These are phyloP conservation scores for Pristis pectinata DNA, from an alignment of 2,797 vertebrate species.

Conservation along the genomic window DNA sequence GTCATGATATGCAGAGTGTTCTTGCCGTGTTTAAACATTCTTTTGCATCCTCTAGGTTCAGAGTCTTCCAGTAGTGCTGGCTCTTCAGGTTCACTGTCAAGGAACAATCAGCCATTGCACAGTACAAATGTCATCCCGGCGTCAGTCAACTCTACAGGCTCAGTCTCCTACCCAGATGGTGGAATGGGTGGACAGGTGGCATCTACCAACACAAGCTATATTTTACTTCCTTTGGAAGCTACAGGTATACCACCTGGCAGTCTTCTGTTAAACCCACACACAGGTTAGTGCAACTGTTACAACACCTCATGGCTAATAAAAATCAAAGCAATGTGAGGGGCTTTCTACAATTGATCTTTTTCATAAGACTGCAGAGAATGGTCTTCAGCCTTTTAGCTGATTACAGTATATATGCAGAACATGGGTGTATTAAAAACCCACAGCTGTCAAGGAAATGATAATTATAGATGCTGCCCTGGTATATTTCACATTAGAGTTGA, in stretches of 20 bases:
- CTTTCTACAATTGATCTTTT: not conserved
- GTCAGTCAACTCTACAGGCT: constrained; percentile 52
- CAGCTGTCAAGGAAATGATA: not conserved
- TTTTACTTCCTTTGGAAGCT: constrained; percentile 76
- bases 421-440: not conserved
- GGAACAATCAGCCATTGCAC: constrained; percentile 70
- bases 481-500: not conserved
- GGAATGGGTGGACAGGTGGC: constrained; percentile 58
- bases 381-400: not conserved
- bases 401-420: not conserved
- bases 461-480: not conserved
- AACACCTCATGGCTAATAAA: not conserved
- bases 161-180: constrained; percentile 61
- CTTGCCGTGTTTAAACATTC: not conserved
- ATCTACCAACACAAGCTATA: constrained; percentile 69
- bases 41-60: constrained; percentile 54
- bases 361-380: not conserved
- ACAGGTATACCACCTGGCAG: constrained; percentile 85
- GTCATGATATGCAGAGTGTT: not conserved
- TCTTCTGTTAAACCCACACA: constrained; percentile 88
- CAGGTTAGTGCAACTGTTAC: constrained; percentile 60
- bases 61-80: constrained; percentile 72
- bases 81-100: constrained; percentile 67
- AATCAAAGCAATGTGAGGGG: not conserved
- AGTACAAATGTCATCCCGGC: constrained; percentile 55